Evolutionary conservation across 2,113 vertebrate species (phyloP), one percentile per base, ranked within the genome.

Genomic region (Eulacestoma nigropectus): DNA sequence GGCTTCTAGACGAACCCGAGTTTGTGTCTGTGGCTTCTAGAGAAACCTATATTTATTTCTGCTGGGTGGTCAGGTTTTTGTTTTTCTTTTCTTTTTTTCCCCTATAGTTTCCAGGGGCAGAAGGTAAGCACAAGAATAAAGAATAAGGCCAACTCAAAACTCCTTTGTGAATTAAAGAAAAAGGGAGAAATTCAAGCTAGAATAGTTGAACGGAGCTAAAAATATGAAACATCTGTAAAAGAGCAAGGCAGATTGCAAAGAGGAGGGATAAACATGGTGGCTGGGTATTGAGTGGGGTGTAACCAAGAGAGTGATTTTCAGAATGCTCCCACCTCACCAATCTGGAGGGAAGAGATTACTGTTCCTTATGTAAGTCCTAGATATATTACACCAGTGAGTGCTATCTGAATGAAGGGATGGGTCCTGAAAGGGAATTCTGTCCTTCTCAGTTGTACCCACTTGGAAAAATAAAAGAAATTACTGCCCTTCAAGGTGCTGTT

Each of bases 261-360:
- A 29, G 9, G 6, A 39, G 46, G 18, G 23, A 55, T 23, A 63
- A 6, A 11, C 25, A 6, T 0, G 1, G 22, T 2, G 6, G 6
- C 5, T 52, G 39, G 11, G 5, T 29, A 53, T 32, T 1, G 4
- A 88, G 32, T 0, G 0, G 7, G 2, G 8, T 62, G 19, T 37
- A 16, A 32, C 6, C 20, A 65, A n/a, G 18, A 47, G 20, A 44
- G 22, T 6, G 20, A 55, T 39, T 46, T 72, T 73, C 0, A 1
- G 23, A 30, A 11, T 72, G 23, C 12, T 89, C 6, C 25, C 2
- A 0, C 30, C 30, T 64, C 44, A n/a, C 6, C 11, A 32, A 3
- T 67, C 16, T 41, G 11, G 0, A 6, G 9, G 2, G 13, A 70
- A 56, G 6, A 13, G 27, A 11, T 53, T 1, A 0, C 2, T 56